These are phyloP conservation scores for Zelleria hepariella DNA, from an alignment of 2,888 invertebrate species.

Conservation along the genomic window DNA sequence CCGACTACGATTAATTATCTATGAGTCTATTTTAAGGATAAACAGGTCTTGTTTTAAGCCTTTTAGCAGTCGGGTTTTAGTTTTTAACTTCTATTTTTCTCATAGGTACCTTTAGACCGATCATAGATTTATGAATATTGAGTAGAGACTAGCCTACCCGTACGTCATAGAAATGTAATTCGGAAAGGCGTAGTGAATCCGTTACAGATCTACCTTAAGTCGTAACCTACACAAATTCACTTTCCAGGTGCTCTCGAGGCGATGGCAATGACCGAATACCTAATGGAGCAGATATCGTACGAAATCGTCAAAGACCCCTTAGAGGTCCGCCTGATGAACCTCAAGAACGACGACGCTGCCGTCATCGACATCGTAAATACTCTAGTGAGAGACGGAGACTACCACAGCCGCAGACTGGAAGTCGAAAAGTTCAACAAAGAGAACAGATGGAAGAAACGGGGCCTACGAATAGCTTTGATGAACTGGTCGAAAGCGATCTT, in stretches of 20 bases:
- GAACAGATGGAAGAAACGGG: conserved; percentile 86
- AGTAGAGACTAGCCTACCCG: too few relatives aligned
- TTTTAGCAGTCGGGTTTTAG: too few relatives aligned
- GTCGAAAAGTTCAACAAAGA: conserved; percentile 69
- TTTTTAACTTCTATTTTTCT: too few relatives aligned
- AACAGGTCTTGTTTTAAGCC: too few relatives aligned
- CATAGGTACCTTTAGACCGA: too few relatives aligned
- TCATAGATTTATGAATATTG: too few relatives aligned
- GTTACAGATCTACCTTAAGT: too few relatives aligned
- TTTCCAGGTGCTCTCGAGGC: conserved; percentile 71
- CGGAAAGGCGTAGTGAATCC: too few relatives aligned
- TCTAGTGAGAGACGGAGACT: conserved; percentile 54
- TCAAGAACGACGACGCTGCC: conserved; percentile 34
- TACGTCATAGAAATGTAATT: too few relatives aligned
- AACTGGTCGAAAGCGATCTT: conserved; percentile 72
- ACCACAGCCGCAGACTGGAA: conserved; percentile 50
- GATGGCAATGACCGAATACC: conserved; percentile 70
- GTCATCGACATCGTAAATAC: conserved; percentile 62
- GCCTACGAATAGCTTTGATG: conserved; percentile 77
- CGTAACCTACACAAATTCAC: too few relatives aligned
- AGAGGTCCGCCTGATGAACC: conserved; percentile 70
- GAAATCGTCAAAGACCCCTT: conserved; percentile 70
- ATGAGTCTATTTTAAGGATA: too few relatives aligned
- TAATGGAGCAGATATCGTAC: conserved; percentile 78
- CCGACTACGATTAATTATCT: too few relatives aligned